Conservation (phyloP, 2,888 invertebrate species). For the Phengaris alcon region DNA sequence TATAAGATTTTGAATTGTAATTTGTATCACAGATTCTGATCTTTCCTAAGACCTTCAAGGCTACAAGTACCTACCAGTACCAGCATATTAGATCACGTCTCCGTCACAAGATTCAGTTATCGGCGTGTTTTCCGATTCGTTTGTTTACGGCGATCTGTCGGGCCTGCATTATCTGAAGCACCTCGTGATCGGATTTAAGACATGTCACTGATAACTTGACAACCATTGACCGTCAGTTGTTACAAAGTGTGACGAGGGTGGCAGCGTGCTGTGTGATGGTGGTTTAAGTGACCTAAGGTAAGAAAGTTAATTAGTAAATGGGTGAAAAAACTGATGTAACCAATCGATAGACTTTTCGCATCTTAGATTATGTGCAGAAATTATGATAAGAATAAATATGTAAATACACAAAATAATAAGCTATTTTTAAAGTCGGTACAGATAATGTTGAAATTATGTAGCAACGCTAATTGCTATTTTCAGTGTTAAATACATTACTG, state of each 20-base stretch:
- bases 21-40: neutral
- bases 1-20: neutral
- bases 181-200: slow-evolving; percentile 56
- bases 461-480: no score
- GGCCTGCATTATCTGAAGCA: slow-evolving; percentile 47
- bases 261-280: neutral
- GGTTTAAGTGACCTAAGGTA: neutral
- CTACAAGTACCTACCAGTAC: neutral
- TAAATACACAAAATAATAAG: no score
- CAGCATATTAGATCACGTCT: slow-evolving; percentile 19
- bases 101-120: slow-evolving; percentile 20
- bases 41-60: slow-evolving; percentile 13
- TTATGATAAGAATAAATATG: no score
- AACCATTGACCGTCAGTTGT: neutral
- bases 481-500: no score
- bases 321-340: no score
- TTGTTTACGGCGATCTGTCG: slow-evolving; percentile 33
- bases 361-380: no score
- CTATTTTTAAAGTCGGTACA: no score
- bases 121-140: neutral
- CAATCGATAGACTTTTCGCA: no score
- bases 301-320: neutral
- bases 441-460: no score
- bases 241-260: neutral
- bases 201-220: slow-evolving; percentile 38